These are phyloP conservation scores for Platycnemis pennipes DNA, from an alignment of 2,888 invertebrate genomes.

Conservation along the genomic window DNA sequence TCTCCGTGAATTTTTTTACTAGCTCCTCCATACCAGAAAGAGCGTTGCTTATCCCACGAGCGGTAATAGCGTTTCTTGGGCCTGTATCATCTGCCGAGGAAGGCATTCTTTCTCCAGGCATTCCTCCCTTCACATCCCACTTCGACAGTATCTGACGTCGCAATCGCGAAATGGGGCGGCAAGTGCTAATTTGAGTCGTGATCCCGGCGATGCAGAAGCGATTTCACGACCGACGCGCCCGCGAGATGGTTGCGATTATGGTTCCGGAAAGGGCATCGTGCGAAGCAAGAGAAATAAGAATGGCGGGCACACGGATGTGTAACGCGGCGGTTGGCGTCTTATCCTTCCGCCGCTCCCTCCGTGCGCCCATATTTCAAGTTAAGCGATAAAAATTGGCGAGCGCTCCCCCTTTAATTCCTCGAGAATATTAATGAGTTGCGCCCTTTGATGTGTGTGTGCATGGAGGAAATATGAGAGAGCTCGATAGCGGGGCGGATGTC, in stretches of 20 bases:
- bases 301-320: background rate
- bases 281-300: background rate
- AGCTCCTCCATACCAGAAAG: too few relatives aligned
- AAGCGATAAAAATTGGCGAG: slow-evolving; percentile 31
- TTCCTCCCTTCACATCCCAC: background rate
- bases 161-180: slow-evolving; percentile 4
- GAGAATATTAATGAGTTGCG: slow-evolving; percentile 1
- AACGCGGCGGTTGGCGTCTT: background rate
- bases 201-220: background rate
- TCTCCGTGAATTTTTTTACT: too few relatives aligned
- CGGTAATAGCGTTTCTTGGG: background rate
- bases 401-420: slow-evolving; percentile 7
- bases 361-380: background rate
- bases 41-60: too few relatives aligned
- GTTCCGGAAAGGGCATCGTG: background rate
- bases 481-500: background rate
- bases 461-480: background rate
- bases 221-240: background rate
- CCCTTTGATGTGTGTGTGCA: slow-evolving; percentile 13
- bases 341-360: too few relatives aligned
- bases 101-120: background rate
- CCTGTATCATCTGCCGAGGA: background rate
- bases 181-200: slow-evolving; percentile 39
- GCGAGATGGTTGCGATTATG: background rate
- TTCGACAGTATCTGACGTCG: background rate